These are phyloP conservation scores for Timandra comae DNA, from an alignment of 2,888 invertebrate genomes.

Conservation along the genomic window DNA sequence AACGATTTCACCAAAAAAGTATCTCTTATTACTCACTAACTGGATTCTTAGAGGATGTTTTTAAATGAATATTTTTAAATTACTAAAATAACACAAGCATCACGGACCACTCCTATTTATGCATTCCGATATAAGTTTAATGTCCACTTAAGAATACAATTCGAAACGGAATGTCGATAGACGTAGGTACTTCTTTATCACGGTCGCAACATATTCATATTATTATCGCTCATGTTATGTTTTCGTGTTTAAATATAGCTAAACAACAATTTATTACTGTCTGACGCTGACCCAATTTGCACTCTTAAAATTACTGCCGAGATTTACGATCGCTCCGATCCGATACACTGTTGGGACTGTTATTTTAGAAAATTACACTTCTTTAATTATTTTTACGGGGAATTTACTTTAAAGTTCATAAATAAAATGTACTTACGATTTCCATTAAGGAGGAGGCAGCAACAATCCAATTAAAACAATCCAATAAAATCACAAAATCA, in stretches of 20 bases:
- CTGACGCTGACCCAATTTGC: constrained; percentile 25
- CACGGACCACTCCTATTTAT: too few species aligned
- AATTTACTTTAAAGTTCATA: constrained; percentile 12
- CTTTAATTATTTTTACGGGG: neutral
- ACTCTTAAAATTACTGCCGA: constrained; percentile 14
- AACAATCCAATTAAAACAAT: constrained; percentile 59
- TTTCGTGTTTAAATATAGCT: constrained; percentile 6
- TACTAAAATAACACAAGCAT: neutral
- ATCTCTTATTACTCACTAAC: too few species aligned
- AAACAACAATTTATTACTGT: constrained; percentile 20
- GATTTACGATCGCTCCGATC: neutral
- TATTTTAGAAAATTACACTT: too few species aligned
- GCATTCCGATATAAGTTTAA: too few species aligned
- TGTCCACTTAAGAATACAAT: neutral
- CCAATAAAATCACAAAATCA: constrained; percentile 61
- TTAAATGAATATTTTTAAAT: constrained; percentile 1
- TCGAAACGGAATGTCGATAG: neutral
- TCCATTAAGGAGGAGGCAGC: constrained; percentile 46
- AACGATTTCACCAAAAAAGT: too few species aligned
- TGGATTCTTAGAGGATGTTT: constrained; percentile 27
- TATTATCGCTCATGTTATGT: constrained; percentile 6
- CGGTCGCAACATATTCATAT: constrained; percentile 24
- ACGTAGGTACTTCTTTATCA: neutral
- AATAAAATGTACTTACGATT: constrained; percentile 48
- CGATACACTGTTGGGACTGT: neutral